Percentiles rank a stretch among this genome's conserved stretches.
Conservation (phyloP, 2,888 invertebrate genomes). For the Siphonodentalium dalli region DNA sequence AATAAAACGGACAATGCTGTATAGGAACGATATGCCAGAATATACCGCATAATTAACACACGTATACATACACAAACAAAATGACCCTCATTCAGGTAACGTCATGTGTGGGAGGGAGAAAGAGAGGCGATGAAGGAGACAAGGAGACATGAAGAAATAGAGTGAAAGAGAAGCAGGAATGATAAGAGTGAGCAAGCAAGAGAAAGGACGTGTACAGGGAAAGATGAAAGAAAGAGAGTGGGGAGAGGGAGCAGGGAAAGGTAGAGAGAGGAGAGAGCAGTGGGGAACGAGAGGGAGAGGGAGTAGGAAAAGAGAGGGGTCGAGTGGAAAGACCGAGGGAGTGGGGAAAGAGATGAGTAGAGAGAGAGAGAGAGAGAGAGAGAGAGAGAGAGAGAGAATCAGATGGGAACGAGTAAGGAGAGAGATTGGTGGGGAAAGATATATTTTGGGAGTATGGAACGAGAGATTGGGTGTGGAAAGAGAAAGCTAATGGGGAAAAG, state of each 20-base stretch:
- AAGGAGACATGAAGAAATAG: constrained; percentile 36
- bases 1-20: too few species aligned
- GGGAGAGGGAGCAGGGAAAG: neutral
- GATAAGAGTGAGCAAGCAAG: neutral
- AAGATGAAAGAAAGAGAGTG: neutral
- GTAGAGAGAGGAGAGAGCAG: neutral
- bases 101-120: too few species aligned
- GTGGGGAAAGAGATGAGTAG: neutral
- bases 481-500: neutral
- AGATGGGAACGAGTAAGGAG: neutral
- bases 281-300: constrained; percentile 20
- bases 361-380: neutral
- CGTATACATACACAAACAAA: too few species aligned
- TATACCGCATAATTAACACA: too few species aligned
- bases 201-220: neutral
- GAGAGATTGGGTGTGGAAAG: neutral
- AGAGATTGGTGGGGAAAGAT: neutral
- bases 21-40: too few species aligned
- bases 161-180: neutral
- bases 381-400: neutral
- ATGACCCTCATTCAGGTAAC: too few species aligned
- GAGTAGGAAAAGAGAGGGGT: neutral
- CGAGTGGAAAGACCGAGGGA: neutral
- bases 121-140: constrained; percentile 45
- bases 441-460: neutral